Conservation (phyloP, 2,113 vertebrate genomes). For the Carassius gibelio region DNA sequence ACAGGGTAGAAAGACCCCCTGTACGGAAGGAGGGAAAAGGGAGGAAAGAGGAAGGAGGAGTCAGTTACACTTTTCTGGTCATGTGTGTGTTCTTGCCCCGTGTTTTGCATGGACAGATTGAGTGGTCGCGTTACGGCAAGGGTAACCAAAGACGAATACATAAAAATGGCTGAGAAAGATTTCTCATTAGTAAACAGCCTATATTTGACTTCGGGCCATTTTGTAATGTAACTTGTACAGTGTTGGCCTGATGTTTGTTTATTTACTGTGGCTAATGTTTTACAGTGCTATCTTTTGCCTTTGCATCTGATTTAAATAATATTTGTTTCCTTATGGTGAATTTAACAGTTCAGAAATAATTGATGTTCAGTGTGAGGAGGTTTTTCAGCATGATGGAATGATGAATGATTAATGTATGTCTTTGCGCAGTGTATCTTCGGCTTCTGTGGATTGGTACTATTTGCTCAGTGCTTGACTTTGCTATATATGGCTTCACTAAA, state of each 20-base stretch:
- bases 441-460: conserved; percentile 27
- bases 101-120: conserved; percentile 32
- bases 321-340: conserved; percentile 30
- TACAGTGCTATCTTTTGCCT: conserved; percentile 17
- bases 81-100: conserved; percentile 43
- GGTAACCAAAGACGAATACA: conserved; percentile 5
- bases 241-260: conserved; percentile 13
- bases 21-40: conserved; percentile 52
- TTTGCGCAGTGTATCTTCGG: conserved; percentile 21
- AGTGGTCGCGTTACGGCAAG: conserved; percentile 20
- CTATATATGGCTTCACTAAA: conserved; percentile 21
- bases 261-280: conserved; percentile 7
- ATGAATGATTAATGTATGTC: conserved; percentile 44
- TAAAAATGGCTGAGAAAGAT: conserved; percentile 20
- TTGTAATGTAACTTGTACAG: conserved; percentile 1
- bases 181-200: conserved; percentile 25
- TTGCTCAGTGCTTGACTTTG: conserved; percentile 23
- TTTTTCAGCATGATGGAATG: conserved; percentile 41
- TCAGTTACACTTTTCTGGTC: conserved; percentile 44
- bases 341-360: conserved; percentile 42
- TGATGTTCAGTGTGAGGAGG: conserved; percentile 35
- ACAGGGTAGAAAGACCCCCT: conserved; percentile 54
- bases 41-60: conserved; percentile 51
- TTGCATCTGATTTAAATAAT: conserved; percentile 9
- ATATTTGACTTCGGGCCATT: conserved; percentile 6